Evolutionary conservation across 2,888 invertebrate genomes (phyloP), one percentile per base, ranked within the genome.

Genomic region (Amaurobius ferox): DNA sequence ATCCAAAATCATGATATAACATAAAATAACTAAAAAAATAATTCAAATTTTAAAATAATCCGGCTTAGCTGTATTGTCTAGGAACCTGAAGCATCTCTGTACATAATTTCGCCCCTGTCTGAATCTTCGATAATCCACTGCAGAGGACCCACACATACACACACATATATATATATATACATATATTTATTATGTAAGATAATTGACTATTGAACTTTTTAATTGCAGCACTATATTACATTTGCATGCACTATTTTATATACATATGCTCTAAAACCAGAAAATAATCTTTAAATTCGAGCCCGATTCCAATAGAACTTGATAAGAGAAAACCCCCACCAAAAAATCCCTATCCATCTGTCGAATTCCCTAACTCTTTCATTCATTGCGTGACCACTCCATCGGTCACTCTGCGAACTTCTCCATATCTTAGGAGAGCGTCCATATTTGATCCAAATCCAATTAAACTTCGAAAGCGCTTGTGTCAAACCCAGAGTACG

Each of bases 381-480:
- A 74, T 67, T 76, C 67, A 40, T 67, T 66, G 30, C 23, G 11
- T 39, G 44, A 30, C 26, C 61, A 64, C 64, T 19, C 40, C 64
- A 28, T 39, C 66, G 66, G n/a, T 66, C 66, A 66, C 35, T 64
- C 40, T 28, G 16, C 28, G 35, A 23, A 35, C 13, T 23, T 19
- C 32, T 55, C 48, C 30, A 48, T 40, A 30, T 77, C 66, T 76
- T 74, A 30, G 29, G 23, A 29, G 30, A 48, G 35, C 61, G 28
- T 64, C 64, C 64, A 76, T 62, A 76, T 81, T 81, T 76, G 30
- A 44, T 67, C 64, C 55, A 81, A 76, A 81, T 81, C 68, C 81
- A 81, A 81, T 76, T 81, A 81, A 81, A 76, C 62, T 81, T 32
- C 76, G 40, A 48, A 62, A 26, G 70, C 71, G 44, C 76, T 70